Percentiles rank a stretch among this genome's conserved stretches.
Conservation (phyloP, 2,888 invertebrate species). For the Campoletis raptor region DNA sequence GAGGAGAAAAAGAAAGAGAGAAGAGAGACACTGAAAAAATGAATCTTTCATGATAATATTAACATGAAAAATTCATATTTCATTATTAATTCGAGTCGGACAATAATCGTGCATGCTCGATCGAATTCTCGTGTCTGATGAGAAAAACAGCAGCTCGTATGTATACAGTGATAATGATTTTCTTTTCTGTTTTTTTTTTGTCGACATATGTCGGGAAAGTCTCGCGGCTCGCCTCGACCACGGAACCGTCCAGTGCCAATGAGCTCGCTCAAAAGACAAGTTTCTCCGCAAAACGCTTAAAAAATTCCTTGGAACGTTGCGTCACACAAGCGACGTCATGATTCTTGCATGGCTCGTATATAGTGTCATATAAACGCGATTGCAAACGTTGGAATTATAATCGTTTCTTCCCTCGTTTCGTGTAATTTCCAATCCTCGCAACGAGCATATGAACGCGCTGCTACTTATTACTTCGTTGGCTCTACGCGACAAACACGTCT, state of each 20-base stretch:
- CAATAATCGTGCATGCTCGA: constrained; percentile 42
- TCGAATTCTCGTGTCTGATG: constrained; percentile 41
- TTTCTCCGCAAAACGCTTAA: constrained; percentile 42
- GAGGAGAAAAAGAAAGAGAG: not conserved
- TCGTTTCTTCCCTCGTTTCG: constrained; percentile 40
- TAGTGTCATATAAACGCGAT: constrained; percentile 46
- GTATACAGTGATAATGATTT: not conserved
- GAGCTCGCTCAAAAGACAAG: constrained; percentile 24
- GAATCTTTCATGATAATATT: constrained; percentile 18
- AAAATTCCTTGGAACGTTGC: constrained; percentile 58
- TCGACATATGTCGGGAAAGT: constrained; percentile 14
- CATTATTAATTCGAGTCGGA: constrained; percentile 39
- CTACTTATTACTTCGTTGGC: not conserved
- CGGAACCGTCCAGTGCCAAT: constrained; percentile 19
- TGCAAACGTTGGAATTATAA: constrained; percentile 33
- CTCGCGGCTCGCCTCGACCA: constrained; percentile 19
- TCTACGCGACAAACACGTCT: constrained; percentile 8
- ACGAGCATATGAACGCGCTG: constrained; percentile 10
- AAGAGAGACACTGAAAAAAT: not conserved
- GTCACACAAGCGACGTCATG: constrained; percentile 53
- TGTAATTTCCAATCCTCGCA: not conserved
- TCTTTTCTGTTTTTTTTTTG: constrained; percentile 5
- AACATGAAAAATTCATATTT: constrained; percentile 41
- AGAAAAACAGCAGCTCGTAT: constrained; percentile 38
- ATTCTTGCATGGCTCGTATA: constrained; percentile 47